phyloP scores from a whole-genome alignment of 2,113 vertebrate species.

The Aegithalos caudatus region DNA sequence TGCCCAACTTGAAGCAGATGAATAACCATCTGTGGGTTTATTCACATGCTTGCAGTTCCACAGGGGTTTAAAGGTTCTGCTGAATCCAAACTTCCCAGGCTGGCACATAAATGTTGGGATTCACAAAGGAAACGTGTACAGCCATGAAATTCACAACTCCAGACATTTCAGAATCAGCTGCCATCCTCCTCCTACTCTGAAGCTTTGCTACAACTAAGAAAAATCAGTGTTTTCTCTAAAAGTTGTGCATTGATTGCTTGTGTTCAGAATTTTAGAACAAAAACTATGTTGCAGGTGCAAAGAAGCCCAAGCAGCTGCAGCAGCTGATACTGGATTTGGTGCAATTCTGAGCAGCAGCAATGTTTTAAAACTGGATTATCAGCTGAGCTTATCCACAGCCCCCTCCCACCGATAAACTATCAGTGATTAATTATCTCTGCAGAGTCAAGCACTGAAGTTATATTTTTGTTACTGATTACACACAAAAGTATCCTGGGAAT shows the following conservation, averaged over 20 bases:
- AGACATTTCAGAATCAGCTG: not conserved
- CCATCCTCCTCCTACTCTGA: not conserved
- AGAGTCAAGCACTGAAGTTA: not conserved
- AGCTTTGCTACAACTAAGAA: not conserved
- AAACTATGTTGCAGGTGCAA: not conserved
- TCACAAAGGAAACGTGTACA: not conserved
- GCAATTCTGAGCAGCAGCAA: not conserved
- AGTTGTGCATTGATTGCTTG: not conserved
- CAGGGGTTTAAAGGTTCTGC: not conserved
- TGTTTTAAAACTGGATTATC: not conserved
- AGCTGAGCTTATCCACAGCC: not conserved
- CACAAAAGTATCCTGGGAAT: not conserved
- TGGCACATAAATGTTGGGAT: not conserved
- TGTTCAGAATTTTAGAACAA: not conserved
- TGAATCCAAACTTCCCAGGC: not conserved
- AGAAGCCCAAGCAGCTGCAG: not conserved
- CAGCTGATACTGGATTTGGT: not conserved
- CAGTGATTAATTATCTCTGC: not conserved
- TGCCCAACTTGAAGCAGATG: not conserved
- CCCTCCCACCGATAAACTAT: not conserved
- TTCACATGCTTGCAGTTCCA: not conserved
- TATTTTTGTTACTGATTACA: not conserved
- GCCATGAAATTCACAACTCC: not conserved
- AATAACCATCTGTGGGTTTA: not conserved
- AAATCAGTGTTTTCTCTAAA: not conserved